Conservation (phyloP, 2,888 invertebrate species). For the Pteria penguin region DNA sequence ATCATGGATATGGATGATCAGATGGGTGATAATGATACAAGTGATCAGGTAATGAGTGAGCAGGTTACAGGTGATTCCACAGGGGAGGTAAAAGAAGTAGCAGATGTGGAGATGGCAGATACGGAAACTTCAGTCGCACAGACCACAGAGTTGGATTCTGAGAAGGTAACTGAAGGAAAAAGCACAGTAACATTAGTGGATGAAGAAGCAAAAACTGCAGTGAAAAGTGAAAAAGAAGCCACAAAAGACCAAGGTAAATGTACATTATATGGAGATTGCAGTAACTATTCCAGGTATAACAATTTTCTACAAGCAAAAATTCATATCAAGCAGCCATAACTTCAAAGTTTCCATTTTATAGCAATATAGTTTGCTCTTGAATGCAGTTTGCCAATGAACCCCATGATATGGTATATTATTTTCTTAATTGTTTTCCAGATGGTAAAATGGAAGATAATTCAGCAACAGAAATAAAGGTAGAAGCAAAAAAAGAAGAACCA, state of each 20-base stretch:
- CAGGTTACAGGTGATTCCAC: constrained; percentile 14
- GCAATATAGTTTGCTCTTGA: no score
- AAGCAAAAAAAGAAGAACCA: background rate
- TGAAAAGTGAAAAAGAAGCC: background rate
- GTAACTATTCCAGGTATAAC: no score
- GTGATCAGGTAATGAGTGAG: background rate
- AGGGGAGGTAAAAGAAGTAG: constrained; percentile 8
- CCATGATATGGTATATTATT: no score
- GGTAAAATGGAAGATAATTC: background rate
- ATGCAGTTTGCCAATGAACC: no score
- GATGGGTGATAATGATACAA: constrained; percentile 2
- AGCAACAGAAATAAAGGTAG: background rate
- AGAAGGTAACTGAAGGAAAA: background rate
- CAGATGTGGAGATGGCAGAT: background rate
- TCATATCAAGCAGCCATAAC: no score
- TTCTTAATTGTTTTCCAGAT: no score
- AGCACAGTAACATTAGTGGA: background rate
- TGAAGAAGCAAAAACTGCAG: background rate
- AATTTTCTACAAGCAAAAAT: no score
- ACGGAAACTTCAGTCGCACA: background rate
- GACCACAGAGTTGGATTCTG: background rate
- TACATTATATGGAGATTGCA: background rate
- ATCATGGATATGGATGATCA: constrained; percentile 6
- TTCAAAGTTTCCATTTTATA: no score
- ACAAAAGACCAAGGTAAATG: constrained; percentile 1